Evolutionary conservation across 2,113 vertebrate species (phyloP).

Genomic region (Scomber colias): DNA sequence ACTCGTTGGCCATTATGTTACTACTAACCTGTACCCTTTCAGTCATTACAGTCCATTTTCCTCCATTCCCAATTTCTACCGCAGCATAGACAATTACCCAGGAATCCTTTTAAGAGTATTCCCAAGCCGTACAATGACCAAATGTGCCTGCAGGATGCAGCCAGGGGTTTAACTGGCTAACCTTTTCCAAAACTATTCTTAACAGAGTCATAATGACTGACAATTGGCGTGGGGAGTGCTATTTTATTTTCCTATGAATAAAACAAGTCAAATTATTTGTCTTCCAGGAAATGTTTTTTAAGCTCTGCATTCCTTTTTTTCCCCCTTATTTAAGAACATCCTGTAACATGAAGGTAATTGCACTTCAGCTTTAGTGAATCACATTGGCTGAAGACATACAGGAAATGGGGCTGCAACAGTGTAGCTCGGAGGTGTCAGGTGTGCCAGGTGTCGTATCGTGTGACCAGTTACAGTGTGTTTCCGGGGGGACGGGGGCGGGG

Average conservation of each 20-base stretch:
- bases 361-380: not conserved
- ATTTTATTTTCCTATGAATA: slow-evolving; percentile 53
- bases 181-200: slow-evolving; percentile 62
- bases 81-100: slow-evolving; percentile 73
- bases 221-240: slow-evolving; percentile 22
- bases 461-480: slow-evolving; percentile 45
- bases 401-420: not conserved
- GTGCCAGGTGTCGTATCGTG: slow-evolving; percentile 43
- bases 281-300: slow-evolving; percentile 49
- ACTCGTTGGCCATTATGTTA: slow-evolving; percentile 57
- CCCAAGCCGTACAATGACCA: slow-evolving; percentile 53
- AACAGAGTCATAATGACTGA: slow-evolving; percentile 55
- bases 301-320: not conserved
- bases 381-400: not conserved
- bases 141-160: slow-evolving; percentile 54
- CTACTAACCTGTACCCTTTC: slow-evolving; percentile 49
- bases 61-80: slow-evolving; percentile 66
- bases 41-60: slow-evolving; percentile 69
- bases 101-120: slow-evolving; percentile 78
- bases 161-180: slow-evolving; percentile 54
- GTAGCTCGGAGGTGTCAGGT: slow-evolving; percentile 43
- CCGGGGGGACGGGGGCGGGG: no score
- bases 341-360: not conserved
- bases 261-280: slow-evolving; percentile 26
- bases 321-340: not conserved